Evolutionary conservation across 2,888 invertebrate species (phyloP).

Genomic region (Drosophila incognita): DNA sequence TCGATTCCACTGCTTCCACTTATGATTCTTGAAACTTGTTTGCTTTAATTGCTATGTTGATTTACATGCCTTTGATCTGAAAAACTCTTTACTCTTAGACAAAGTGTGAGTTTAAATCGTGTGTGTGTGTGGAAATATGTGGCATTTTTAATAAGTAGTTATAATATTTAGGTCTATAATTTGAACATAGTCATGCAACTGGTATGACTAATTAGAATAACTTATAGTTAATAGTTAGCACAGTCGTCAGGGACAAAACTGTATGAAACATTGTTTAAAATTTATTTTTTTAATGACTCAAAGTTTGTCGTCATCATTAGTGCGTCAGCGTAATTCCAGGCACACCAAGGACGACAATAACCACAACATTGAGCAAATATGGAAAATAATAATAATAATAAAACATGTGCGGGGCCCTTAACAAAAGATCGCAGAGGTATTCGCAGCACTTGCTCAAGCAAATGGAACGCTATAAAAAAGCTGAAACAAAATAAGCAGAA

Average conservation of each 20-base stretch:
- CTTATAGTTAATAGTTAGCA: background rate
- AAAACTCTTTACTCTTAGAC: background rate
- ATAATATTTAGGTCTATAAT: background rate
- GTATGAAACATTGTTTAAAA: background rate
- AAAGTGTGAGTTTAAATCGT: background rate
- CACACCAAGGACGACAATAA: conserved; percentile 36
- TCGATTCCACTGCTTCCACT: background rate
- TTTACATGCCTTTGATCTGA: conserved; percentile 53
- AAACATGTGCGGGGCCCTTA: conserved; percentile 30
- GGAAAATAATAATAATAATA: background rate
- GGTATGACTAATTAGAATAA: background rate
- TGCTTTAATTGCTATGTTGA: conserved; percentile 56
- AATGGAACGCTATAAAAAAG: conserved; percentile 26
- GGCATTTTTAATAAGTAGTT: background rate
- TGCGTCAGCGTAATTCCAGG: conserved; percentile 46
- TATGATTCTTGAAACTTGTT: conserved; percentile 34
- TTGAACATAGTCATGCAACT: background rate
- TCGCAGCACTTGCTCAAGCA: conserved; percentile 33
- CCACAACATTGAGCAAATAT: conserved; percentile 9
- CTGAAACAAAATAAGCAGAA: conserved; percentile 8
- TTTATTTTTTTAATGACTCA: conserved; percentile 2
- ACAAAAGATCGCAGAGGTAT: conserved; percentile 8
- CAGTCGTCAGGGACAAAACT: conserved; percentile 11
- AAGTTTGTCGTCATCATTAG: conserved; percentile 8
- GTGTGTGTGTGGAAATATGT: conserved; percentile 7